Evolutionary conservation across 1,140 invertebrate genomes (phyloP).

Genomic region (Ephestia elutella): DNA sequence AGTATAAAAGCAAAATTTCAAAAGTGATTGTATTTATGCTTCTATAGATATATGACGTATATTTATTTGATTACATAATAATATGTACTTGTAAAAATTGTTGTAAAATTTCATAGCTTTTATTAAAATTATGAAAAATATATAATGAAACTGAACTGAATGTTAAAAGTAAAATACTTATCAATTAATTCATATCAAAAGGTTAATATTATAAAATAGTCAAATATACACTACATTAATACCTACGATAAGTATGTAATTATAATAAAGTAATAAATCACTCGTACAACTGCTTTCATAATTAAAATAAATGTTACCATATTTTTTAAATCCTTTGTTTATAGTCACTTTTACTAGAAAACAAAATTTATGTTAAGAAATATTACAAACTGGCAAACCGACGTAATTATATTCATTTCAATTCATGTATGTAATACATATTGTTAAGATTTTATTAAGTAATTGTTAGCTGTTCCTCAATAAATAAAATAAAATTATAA

Average conservation of each 20-base stretch:
- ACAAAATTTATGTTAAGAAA: too few species aligned
- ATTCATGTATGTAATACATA: too few species aligned
- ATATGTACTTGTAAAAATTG: not conserved
- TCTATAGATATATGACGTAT: not conserved
- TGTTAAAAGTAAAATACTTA: not conserved
- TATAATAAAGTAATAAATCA: not conserved
- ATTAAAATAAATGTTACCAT: too few species aligned
- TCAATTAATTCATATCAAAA: not conserved
- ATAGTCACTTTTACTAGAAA: too few species aligned
- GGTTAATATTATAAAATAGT: not conserved
- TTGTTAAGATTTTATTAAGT: too few species aligned
- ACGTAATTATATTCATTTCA: too few species aligned
- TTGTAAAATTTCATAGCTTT: not conserved
- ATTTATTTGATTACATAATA: not conserved
- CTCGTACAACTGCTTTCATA: too few species aligned
- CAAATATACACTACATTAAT: not conserved
- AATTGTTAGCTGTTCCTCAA: too few species aligned
- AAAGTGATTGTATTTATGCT: constrained; percentile 2
- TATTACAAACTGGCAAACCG: too few species aligned
- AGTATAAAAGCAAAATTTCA: not conserved
- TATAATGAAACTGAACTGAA: constrained; percentile 1
- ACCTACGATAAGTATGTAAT: not conserved
- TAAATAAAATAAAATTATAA: too few species aligned
- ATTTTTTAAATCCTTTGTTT: too few species aligned
- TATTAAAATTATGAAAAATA: not conserved